Evolutionary conservation across 2,113 vertebrate species (phyloP).

Genomic region (Catharus bicknelli): DNA sequence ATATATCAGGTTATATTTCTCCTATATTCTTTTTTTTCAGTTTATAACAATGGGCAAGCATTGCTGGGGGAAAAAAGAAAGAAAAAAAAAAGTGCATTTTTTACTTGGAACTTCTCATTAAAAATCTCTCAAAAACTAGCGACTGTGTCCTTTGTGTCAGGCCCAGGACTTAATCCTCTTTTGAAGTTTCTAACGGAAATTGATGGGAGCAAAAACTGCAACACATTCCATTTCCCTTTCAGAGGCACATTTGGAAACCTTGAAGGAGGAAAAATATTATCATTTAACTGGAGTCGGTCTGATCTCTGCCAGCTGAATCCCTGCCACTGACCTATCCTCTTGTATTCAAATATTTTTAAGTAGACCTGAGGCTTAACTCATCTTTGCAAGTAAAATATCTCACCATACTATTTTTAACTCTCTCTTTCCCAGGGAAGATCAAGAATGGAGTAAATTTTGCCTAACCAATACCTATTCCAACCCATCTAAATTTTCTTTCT

Average conservation of each 20-base stretch:
- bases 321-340: accelerated
- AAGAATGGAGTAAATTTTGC: not conserved
- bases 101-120: not conserved
- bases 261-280: not conserved
- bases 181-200: not conserved
- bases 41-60: not conserved
- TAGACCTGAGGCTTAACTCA: not conserved
- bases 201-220: not conserved
- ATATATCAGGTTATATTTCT: not conserved
- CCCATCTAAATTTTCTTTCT: not conserved
- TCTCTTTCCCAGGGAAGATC: not conserved
- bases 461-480: not conserved
- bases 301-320: not conserved
- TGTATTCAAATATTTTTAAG: not conserved
- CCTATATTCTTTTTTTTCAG: conserved; percentile 4
- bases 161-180: not conserved
- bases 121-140: not conserved
- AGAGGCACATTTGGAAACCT: not conserved
- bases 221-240: not conserved
- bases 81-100: not conserved
- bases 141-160: not conserved
- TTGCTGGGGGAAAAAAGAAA: not conserved
- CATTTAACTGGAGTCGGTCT: not conserved
- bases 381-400: not conserved
- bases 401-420: not conserved